These are phyloP conservation scores for Perdita meconis DNA, from an alignment of 2,888 invertebrate genomes.

Conservation along the genomic window DNA sequence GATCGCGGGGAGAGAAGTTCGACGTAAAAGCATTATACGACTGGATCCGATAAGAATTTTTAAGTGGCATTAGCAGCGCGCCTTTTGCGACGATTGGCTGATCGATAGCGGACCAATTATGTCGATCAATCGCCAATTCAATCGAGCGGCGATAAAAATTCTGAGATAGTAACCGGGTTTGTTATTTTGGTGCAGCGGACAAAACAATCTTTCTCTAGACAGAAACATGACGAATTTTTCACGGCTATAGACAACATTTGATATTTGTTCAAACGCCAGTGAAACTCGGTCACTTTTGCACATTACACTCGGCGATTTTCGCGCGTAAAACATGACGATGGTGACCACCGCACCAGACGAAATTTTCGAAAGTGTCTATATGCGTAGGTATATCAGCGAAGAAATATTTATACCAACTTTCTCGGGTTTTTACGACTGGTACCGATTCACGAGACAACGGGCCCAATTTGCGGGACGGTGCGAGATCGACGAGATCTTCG, in stretches of 20 bases:
- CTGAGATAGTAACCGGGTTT: conserved; percentile 27
- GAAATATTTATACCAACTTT: conserved; percentile 53
- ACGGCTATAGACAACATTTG: conserved; percentile 11
- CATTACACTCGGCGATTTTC: conserved; percentile 39
- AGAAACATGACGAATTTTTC: not conserved
- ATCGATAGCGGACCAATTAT: conserved; percentile 29
- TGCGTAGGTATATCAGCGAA: not conserved
- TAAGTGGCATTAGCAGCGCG: not conserved
- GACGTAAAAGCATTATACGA: not conserved
- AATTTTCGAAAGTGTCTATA: conserved; percentile 52
- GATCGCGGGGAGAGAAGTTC: not conserved
- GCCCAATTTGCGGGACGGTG: conserved; percentile 25
- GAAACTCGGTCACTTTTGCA: conserved; percentile 50
- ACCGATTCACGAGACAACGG: conserved; percentile 10
- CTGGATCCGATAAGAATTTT: conserved; percentile 16
- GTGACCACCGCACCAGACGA: conserved; percentile 26
- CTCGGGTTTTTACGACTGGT: conserved; percentile 40
- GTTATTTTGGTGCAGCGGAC: conserved; percentile 13
- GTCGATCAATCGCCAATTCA: conserved; percentile 12
- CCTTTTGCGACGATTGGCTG: not conserved
- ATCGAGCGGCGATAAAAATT: conserved; percentile 16
- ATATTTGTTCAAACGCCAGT: not conserved
- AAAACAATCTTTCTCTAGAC: not conserved
- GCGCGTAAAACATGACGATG: conserved; percentile 21
- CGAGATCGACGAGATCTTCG: not conserved